Base-by-base conservation (phyloP, 2,888 invertebrate genomes). In the Leptinotarsa haldemani region DNA sequence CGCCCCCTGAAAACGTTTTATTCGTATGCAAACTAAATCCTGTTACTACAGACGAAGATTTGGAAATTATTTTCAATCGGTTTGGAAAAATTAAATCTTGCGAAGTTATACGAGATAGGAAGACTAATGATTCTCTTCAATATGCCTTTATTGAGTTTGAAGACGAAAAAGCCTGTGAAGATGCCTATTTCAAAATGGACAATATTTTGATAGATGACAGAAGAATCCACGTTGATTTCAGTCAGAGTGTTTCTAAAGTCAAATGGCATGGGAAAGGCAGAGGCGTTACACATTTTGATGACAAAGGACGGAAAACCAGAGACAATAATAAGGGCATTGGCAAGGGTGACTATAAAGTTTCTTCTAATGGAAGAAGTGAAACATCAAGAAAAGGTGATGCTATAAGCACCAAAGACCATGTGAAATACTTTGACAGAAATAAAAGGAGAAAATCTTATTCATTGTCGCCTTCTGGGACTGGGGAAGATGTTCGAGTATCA, bases 21-120 rank as follows among this genome's bases (percentile, higher is more conserved):
- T 99, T 99, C 89, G 97, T 99, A 47, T 99, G 99, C 88, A 99
- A 99, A 89, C 89, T 99, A 22, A 99, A 99, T 89, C 98, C 99
- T 0, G 97, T 99, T 0, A 99, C 99, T 0, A 96, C 93, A 13
- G 98, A 98, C 86, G 98, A 98, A 84, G 98, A 99, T 88, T 89
- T 99, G 76, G 97, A 99, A 89, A 97, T 99, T 30, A 99, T 99
- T 81, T 99, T 99, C 85, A 96, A 97, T 82, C 91, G 99, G 78
- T 99, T 98, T 90, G 99, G 99, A 4, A 93, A 92, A 87, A 97
- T 99, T 77, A 92, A 94, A 69, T 94, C 95, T 76, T 98, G 98
- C 89, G 98, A 99, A 90, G 97, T 99, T 0, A 99, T 99, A 79
- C 90, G 97, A 81, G 99, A 99, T 86, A 93, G 94, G 79, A 94